Base-by-base conservation (phyloP, 92 coral and sea anemone species). In the Porites cylindrica region DNA sequence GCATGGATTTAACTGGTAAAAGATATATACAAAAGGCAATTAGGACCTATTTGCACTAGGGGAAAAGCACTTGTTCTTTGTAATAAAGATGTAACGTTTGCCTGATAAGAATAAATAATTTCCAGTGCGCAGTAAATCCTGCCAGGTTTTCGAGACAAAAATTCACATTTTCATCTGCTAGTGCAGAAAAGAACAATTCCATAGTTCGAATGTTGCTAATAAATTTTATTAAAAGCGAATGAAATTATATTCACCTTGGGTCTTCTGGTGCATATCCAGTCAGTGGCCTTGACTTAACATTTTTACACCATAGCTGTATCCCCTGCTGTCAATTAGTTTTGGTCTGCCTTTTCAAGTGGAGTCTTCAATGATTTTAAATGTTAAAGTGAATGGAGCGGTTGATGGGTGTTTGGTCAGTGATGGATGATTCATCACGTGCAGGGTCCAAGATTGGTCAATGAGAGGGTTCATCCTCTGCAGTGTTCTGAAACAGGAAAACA, bases 311-410 rank as follows among this genome's bases (percentile, higher is more conserved):
- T 80, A 80, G 84, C 75, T 80, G 58, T 24, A 80, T 18, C 84
- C 84, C 53, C 84, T 80, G 60, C 26, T 69, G 65, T 80, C 84
- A 6, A 80, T 80, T 53, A 80, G 75, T 54, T 80, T 80, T 13
- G 85, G 61, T 18, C 70, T 14, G 18, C 51, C 82, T 63, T 63
- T 58, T 14, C 4, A 12, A 32, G 82, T 58, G 66, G 23, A 77
- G 70, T 77, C 82, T 12, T 77, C 10, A 77, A 77, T 29, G 51
- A 77, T 17, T 54, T 58, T 20, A 72, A 74, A 74, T 74, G 29
- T 29, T 14, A 74, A 21, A 24, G 78, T 1, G 61, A 66, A 66
- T 6, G 71, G 71, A 66, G 23, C 71, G 50, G 71, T 66, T 66
- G 50, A 66, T 66, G 71, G 47, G 71, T 66, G 32, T 21, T 66